Conservation (phyloP, 1,140 invertebrate genomes). For the Monomorium pharaonis region DNA sequence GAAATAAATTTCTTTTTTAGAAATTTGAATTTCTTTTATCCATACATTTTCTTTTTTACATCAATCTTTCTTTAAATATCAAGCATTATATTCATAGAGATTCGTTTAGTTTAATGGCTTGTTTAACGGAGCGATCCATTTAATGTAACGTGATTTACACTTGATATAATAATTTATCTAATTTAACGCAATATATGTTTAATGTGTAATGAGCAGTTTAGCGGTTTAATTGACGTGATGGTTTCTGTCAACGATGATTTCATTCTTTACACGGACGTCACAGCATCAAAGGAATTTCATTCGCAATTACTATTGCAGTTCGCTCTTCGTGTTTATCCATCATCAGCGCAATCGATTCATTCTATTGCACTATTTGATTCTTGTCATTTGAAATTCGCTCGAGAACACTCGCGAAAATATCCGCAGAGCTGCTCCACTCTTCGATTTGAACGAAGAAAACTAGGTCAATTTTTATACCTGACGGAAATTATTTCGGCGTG, state of each 20-base stretch:
- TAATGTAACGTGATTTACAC: neutral
- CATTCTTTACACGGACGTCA: neutral
- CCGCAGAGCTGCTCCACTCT: neutral
- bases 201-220: neutral
- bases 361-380: slow-evolving; percentile 37
- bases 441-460: neutral
- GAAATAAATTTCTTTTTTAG: neutral
- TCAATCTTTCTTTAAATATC: neutral
- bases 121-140: neutral
- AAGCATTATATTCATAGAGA: neutral
- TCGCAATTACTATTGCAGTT: slow-evolving; percentile 32
- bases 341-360: slow-evolving; percentile 35
- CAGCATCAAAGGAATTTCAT: slow-evolving; percentile 27
- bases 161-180: neutral
- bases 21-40: neutral
- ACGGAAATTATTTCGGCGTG: neutral
- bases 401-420: neutral
- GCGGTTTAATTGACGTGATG: slow-evolving; percentile 1
- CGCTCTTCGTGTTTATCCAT: slow-evolving; percentile 2
- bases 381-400: slow-evolving; percentile 23
- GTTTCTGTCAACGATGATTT: slow-evolving; percentile 18
- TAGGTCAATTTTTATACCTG: neutral
- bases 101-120: neutral
- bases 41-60: neutral
- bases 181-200: slow-evolving; percentile 9